These are phyloP conservation scores for Agrochola lota DNA, from an alignment of 2,888 invertebrate species.

Conservation along the genomic window DNA sequence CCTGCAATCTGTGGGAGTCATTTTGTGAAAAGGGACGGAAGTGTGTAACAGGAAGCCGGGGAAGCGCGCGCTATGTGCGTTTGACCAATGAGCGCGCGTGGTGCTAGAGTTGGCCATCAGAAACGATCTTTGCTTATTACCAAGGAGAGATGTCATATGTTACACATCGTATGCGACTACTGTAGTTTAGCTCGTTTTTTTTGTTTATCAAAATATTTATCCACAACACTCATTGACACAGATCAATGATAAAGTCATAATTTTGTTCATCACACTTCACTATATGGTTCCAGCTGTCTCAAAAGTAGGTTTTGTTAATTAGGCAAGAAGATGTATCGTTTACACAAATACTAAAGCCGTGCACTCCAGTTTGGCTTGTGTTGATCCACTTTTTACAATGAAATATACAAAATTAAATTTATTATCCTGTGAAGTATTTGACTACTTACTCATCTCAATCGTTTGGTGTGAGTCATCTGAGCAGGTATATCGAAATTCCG, in stretches of 20 bases:
- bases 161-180: no score
- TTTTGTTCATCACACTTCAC: background rate
- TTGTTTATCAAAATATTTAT: background rate
- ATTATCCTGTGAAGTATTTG: conserved; percentile 15
- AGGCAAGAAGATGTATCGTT: background rate
- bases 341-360: background rate
- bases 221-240: background rate
- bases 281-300: background rate
- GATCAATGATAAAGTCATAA: background rate
- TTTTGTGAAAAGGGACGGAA: no score
- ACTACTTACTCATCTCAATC: background rate
- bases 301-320: background rate
- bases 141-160: no score
- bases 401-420: background rate
- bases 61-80: no score
- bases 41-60: no score
- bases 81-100: no score
- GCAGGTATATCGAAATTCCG: conserved; percentile 75
- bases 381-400: background rate
- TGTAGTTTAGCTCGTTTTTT: background rate
- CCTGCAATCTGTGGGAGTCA: no score
- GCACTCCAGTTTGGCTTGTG: background rate
- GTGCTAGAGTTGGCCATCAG: no score
- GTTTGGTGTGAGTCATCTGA: background rate
- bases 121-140: no score